phyloP scores from a whole-genome alignment of 1,140 invertebrate genomes.

The Amyelois transitella region DNA sequence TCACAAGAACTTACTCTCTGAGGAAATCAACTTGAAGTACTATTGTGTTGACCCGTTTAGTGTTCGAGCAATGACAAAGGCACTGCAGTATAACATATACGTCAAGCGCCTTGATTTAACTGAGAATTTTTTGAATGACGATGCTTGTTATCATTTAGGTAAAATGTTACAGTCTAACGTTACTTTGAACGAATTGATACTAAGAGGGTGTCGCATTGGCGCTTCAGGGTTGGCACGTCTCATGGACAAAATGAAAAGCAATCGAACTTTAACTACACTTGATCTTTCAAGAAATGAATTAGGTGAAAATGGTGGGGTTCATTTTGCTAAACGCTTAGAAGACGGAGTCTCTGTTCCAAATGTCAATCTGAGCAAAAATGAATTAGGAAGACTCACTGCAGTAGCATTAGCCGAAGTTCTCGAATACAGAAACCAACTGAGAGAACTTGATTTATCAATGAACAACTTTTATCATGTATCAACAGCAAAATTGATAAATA shows the following conservation, averaged over 20 bases:
- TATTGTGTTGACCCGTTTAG: constrained; percentile 44
- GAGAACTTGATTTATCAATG: constrained; percentile 62
- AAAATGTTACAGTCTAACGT: constrained; percentile 41
- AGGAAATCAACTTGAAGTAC: constrained; percentile 44
- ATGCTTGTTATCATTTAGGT: constrained; percentile 36
- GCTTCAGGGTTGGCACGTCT: constrained; percentile 30
- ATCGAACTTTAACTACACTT: constrained; percentile 28
- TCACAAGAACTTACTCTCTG: constrained; percentile 26
- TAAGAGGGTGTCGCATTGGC: constrained; percentile 50
- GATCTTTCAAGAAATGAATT: constrained; percentile 43
- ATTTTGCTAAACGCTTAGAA: constrained; percentile 29
- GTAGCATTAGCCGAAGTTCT: constrained; percentile 41
- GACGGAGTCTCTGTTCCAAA: constrained; percentile 15
- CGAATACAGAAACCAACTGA: constrained; percentile 47
- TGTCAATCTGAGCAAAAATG: constrained; percentile 49
- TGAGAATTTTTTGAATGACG: constrained; percentile 45
- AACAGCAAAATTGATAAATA: constrained; percentile 22
- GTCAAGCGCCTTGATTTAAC: constrained; percentile 38
- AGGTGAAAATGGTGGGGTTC: constrained; percentile 37
- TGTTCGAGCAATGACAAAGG: constrained; percentile 36
- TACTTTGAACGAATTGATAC: constrained; percentile 33
- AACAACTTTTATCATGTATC: constrained; percentile 49
- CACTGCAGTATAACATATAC: constrained; percentile 38
- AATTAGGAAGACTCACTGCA: constrained; percentile 37
- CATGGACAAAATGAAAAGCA: constrained; percentile 18